A percentile compares a stretch with the other conserved stretches of the same genome.
These are phyloP conservation scores for Lerista edwardsae DNA, from an alignment of 2,797 vertebrate species.

Conservation along the genomic window DNA sequence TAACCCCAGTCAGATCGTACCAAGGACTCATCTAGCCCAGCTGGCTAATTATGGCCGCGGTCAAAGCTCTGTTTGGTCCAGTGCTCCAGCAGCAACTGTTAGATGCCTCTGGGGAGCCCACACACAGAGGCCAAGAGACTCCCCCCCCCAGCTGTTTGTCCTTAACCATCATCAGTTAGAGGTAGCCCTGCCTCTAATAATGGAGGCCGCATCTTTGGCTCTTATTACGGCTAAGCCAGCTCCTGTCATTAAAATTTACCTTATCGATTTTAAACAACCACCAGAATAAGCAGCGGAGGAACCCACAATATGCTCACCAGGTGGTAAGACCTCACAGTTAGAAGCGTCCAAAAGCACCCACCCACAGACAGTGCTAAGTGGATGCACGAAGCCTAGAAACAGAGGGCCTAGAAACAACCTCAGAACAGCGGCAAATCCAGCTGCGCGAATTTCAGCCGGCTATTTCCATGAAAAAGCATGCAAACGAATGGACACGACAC, in stretches of 20 bases:
- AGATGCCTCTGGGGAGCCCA: too few species aligned
- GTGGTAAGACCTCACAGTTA: not conserved
- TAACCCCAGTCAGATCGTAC: too few species aligned
- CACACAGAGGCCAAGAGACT: too few species aligned
- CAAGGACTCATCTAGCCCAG: too few species aligned
- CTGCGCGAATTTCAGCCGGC: not conserved
- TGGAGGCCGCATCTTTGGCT: not conserved
- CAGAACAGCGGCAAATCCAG: not conserved
- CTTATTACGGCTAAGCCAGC: not conserved
- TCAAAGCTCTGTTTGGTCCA: not conserved
- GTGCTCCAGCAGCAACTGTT: not conserved
- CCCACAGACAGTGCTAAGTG: not conserved
- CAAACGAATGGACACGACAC: not conserved
- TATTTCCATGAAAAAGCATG: slow-evolving; percentile 18
- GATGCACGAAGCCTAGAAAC: not conserved
- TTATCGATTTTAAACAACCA: not conserved
- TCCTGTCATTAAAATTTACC: not conserved
- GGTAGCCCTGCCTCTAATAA: not conserved
- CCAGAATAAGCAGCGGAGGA: not conserved
- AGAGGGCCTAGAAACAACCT: not conserved
- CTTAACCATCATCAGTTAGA: not conserved
- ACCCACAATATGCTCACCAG: not conserved
- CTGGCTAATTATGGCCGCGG: too few species aligned
- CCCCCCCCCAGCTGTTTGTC: too few species aligned
- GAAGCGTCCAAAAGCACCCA: not conserved